Evolutionary conservation across 2,797 vertebrate species (phyloP).

Genomic region (Galaxias olidus): DNA sequence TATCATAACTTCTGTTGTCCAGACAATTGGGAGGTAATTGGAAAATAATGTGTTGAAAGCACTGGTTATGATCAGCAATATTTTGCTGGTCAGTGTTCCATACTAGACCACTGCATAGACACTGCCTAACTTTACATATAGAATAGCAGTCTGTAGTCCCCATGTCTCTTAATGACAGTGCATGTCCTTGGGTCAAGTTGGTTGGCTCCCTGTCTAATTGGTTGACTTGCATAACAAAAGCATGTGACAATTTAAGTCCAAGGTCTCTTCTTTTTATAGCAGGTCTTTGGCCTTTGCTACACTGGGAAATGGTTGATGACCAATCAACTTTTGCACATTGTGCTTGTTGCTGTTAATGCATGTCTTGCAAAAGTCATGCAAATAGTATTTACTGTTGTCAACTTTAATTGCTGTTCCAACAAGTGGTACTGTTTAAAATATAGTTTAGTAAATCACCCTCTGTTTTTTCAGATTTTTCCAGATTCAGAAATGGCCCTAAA

Average conservation of each 20-base stretch:
- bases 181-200: no score
- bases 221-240: not conserved
- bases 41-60: no score
- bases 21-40: conserved; percentile 83
- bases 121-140: no score
- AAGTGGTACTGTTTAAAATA: not conserved
- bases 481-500: conserved; percentile 78
- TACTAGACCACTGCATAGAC: not conserved
- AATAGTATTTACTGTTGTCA: not conserved
- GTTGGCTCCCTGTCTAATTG: not conserved
- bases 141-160: no score
- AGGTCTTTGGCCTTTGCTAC: not conserved
- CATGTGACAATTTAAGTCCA: not conserved
- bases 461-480: conserved; percentile 70
- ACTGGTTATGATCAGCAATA: no score
- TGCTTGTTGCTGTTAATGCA: not conserved
- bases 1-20: conserved; percentile 81
- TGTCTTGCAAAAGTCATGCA: not conserved
- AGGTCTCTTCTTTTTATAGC: not conserved
- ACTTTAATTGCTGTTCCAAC: not conserved
- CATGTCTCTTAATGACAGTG: no score
- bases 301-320: no score
- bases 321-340: no score
- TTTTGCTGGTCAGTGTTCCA: no score
- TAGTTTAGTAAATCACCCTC: conserved; percentile 13